A percentile compares a stretch with the other conserved stretches of the same genome.
phyloP scores from a whole-genome alignment of 2,113 vertebrate species.

The Myrmecophaga tridactyla region DNA sequence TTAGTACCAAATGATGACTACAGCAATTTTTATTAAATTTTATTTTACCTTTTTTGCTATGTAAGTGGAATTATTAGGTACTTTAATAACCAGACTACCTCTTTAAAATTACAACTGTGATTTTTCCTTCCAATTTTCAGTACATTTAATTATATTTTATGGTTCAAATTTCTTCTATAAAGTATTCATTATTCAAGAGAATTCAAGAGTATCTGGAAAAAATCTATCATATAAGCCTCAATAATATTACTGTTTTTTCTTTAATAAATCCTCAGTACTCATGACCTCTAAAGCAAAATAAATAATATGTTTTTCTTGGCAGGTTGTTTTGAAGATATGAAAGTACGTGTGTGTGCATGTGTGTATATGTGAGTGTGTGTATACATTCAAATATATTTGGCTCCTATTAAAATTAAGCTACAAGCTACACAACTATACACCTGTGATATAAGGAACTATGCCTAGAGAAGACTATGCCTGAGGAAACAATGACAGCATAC shows the following conservation, averaged over 20 bases:
- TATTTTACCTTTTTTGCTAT: not conserved
- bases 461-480: not conserved
- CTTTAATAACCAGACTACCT: not conserved
- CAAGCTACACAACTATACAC: not conserved
- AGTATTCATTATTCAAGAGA: not conserved
- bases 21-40: constrained; percentile 35
- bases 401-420: not conserved
- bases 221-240: not conserved
- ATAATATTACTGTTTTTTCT: constrained; percentile 27
- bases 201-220: not conserved
- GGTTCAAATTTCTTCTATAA: not conserved
- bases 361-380: no score
- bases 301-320: not conserved
- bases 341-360: not conserved
- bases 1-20: constrained; percentile 31
- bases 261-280: not conserved
- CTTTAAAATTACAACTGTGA: constrained; percentile 26
- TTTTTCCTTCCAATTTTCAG: not conserved
- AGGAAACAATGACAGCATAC: not conserved
- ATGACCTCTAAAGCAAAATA: constrained; percentile 35
- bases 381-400: not conserved
- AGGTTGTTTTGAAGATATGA: not conserved
- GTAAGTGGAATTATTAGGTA: not conserved
- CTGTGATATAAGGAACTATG: constrained; percentile 1
- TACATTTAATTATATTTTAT: not conserved